Evolutionary conservation across 1,140 invertebrate species (phyloP).

Genomic region (Drosophila parabipectinata): DNA sequence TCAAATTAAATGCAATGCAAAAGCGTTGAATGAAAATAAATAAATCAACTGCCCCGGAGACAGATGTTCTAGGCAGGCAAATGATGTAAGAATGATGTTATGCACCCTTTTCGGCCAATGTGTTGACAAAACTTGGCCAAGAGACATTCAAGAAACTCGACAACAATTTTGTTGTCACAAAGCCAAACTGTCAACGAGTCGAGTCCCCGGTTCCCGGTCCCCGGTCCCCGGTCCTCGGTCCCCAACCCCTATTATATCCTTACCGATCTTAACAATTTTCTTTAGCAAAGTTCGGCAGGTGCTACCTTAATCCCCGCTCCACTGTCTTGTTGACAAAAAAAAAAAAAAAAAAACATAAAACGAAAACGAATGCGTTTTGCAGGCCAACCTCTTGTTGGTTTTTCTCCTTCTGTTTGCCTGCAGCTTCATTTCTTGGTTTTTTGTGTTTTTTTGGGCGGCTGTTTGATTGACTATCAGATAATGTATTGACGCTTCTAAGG

Average conservation of each 20-base stretch:
- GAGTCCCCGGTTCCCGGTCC: neutral
- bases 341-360: too few relatives aligned
- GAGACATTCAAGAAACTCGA: constrained; percentile 43
- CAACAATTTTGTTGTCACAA: constrained; percentile 81
- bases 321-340: constrained; percentile 54
- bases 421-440: constrained; percentile 10
- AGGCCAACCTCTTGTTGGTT: constrained; percentile 32
- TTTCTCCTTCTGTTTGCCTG: constrained; percentile 18
- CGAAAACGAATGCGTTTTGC: constrained; percentile 20
- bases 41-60: constrained; percentile 27
- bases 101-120: constrained; percentile 57
- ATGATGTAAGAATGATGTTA: constrained; percentile 56
- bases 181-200: constrained; percentile 72
- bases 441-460: constrained; percentile 33
- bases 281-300: constrained; percentile 49
- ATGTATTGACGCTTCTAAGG: constrained; percentile 65
- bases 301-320: constrained; percentile 77
- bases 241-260: constrained; percentile 1
- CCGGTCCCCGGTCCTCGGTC: neutral
- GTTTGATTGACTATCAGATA: constrained; percentile 67
- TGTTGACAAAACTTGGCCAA: constrained; percentile 71
- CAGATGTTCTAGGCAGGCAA: constrained; percentile 51
- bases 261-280: constrained; percentile 15
- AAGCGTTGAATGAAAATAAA: constrained; percentile 5
- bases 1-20: constrained; percentile 74